These are phyloP conservation scores for Argyra leucocephala DNA, from an alignment of 2,888 invertebrate genomes.

Conservation along the genomic window DNA sequence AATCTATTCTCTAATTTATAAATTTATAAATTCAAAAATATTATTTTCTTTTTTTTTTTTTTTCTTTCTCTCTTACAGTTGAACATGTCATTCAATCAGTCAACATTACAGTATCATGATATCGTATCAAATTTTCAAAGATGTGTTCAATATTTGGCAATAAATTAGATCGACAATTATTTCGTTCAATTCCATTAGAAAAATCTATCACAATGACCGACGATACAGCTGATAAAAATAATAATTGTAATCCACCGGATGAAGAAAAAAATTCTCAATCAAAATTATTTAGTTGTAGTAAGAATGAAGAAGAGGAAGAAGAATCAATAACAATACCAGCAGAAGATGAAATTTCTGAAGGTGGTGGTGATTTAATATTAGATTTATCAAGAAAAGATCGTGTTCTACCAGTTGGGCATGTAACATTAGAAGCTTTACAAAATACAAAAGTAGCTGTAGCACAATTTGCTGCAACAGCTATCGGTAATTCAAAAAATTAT, in stretches of 20 bases:
- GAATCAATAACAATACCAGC: slow-evolving; percentile 14
- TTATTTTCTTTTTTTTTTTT: too few species aligned
- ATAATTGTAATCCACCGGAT: slow-evolving; percentile 14
- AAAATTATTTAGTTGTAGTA: background rate
- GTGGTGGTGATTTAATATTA: slow-evolving; percentile 26
- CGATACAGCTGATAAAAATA: slow-evolving; percentile 14
- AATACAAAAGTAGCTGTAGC: slow-evolving; percentile 73
- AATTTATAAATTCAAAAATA: too few species aligned
- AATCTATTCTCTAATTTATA: too few species aligned
- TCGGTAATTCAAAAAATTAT: slow-evolving; percentile 67
- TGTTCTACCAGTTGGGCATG: slow-evolving; percentile 50
- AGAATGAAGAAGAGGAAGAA: slow-evolving; percentile 13
- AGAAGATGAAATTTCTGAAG: slow-evolving; percentile 32
- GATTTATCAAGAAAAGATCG: slow-evolving; percentile 31
- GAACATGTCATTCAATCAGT: background rate
- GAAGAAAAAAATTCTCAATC: slow-evolving; percentile 8
- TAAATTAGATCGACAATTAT: slow-evolving; percentile 11
- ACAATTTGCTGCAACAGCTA: slow-evolving; percentile 82
- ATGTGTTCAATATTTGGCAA: slow-evolving; percentile 11
- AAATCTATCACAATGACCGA: background rate
- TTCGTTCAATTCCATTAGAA: background rate
- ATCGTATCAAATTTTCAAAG: background rate
- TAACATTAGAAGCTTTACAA: slow-evolving; percentile 84
- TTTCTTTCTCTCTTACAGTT: background rate
- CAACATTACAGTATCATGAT: background rate